Conservation (phyloP, 1,140 invertebrate species). For the Eciton burchellii region DNA sequence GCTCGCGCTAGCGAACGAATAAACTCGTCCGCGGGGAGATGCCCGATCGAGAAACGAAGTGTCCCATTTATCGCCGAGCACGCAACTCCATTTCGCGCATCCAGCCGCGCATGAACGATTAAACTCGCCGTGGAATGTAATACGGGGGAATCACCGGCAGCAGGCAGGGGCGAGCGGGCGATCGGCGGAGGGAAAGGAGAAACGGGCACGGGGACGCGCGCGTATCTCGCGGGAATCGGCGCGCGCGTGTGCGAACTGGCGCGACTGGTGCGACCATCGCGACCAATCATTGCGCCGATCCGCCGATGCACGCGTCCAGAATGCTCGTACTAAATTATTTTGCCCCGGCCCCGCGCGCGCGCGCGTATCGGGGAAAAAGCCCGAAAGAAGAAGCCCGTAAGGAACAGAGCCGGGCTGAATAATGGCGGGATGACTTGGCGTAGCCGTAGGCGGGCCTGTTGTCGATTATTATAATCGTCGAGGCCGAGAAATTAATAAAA, state of each 20-base stretch:
- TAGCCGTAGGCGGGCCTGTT: conserved; percentile 5
- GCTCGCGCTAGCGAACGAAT: conserved; percentile 35
- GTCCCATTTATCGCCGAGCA: conserved; percentile 61
- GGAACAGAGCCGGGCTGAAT: conserved; percentile 37
- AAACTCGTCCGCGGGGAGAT: conserved; percentile 64
- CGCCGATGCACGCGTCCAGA: conserved; percentile 31
- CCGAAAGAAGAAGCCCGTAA: not conserved
- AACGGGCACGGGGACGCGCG: conserved; percentile 11
- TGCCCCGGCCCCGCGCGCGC: not conserved
- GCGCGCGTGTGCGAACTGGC: conserved; percentile 17
- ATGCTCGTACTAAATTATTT: conserved; percentile 57
- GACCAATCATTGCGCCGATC: conserved; percentile 58
- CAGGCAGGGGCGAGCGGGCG: not conserved
- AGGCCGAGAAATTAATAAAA: conserved; percentile 60
- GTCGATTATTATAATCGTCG: conserved; percentile 15
- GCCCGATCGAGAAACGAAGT: conserved; percentile 64
- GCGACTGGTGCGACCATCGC: conserved; percentile 36
- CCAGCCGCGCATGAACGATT: conserved; percentile 48
- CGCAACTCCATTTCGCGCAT: conserved; percentile 50
- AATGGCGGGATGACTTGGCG: not conserved
- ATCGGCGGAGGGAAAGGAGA: not conserved
- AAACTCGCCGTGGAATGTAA: conserved; percentile 52
- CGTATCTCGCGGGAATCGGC: conserved; percentile 17
- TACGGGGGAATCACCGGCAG: conserved; percentile 3
- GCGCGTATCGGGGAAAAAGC: conserved; percentile 4